These are phyloP conservation scores for Sebastes oblongus DNA, from an alignment of 2,797 vertebrate genomes.

Conservation along the genomic window DNA sequence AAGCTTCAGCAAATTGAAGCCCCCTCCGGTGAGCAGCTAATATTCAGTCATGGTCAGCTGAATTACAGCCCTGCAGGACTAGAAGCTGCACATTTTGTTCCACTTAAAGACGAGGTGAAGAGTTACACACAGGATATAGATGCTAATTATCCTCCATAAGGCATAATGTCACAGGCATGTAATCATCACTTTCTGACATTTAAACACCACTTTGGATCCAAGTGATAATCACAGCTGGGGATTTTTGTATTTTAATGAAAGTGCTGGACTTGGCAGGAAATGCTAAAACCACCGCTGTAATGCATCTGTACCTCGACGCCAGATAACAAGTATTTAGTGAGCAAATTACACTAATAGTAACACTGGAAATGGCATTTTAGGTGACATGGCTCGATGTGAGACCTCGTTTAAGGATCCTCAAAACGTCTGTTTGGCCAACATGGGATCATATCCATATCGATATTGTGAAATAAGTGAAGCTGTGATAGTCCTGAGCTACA, in stretches of 20 bases:
- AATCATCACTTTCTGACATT: not conserved
- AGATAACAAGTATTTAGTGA: not conserved
- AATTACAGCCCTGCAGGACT: not conserved
- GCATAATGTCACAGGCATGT: not conserved
- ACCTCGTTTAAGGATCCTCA: not conserved
- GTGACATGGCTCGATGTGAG: not conserved
- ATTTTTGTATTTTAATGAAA: not conserved
- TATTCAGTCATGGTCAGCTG: constrained; percentile 38
- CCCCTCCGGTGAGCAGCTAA: constrained; percentile 20
- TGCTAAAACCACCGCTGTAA: not conserved
- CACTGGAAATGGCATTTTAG: not conserved
- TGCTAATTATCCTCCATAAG: not conserved
- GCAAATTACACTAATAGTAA: not conserved
- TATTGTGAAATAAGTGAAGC: not conserved
- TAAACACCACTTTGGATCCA: not conserved
- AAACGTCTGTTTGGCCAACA: too few relatives aligned
- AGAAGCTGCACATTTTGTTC: not conserved
- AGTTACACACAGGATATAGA: not conserved
- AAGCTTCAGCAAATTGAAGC: constrained; percentile 33
- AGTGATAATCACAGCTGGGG: not conserved
- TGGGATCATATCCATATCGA: not conserved
- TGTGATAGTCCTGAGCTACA: too few relatives aligned
- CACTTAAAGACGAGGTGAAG: constrained; percentile 2
- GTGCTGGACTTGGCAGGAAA: not conserved
- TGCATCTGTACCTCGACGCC: not conserved